Evolutionary conservation across 2,113 vertebrate species (phyloP).

Genomic region (Bagarius yarrelli): DNA sequence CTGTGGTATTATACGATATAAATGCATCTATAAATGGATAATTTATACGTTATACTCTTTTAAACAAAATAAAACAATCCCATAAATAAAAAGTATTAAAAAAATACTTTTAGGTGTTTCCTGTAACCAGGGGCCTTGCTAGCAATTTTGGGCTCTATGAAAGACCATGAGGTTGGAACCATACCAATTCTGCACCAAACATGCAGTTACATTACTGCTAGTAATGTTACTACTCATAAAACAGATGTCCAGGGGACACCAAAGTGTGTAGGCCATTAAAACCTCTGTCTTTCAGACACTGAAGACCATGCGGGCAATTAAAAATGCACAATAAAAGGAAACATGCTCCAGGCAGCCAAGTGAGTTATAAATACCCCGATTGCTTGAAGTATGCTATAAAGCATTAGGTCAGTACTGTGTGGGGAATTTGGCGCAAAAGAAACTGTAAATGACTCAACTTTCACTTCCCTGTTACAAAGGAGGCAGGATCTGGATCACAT

Average conservation of each 20-base stretch:
- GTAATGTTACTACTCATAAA: no score
- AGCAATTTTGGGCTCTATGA: no score
- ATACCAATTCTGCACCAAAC: no score
- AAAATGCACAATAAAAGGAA: constrained; percentile 22
- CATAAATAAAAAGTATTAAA: no score
- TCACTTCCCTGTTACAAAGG: constrained; percentile 3
- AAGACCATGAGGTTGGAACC: no score
- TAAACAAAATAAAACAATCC: no score
- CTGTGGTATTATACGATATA: neutral
- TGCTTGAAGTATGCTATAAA: neutral
- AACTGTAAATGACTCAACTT: constrained; percentile 10
- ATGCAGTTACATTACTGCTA: no score
- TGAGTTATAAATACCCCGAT: constrained; percentile 22
- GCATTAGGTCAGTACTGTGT: constrained; percentile 12
- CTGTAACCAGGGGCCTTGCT: no score
- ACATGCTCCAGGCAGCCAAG: neutral
- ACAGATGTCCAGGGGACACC: no score
- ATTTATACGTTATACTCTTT: neutral
- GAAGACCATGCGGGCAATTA: neutral
- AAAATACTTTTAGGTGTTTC: no score
- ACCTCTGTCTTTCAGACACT: neutral
- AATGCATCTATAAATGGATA: neutral
- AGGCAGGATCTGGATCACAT: neutral
- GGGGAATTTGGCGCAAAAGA: neutral
- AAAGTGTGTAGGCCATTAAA: no score